A percentile compares a stretch with the other conserved stretches of the same genome.
Evolutionary conservation across 2,797 vertebrate genomes (phyloP).

Genomic region (Paratrypauchen microcephalus): DNA sequence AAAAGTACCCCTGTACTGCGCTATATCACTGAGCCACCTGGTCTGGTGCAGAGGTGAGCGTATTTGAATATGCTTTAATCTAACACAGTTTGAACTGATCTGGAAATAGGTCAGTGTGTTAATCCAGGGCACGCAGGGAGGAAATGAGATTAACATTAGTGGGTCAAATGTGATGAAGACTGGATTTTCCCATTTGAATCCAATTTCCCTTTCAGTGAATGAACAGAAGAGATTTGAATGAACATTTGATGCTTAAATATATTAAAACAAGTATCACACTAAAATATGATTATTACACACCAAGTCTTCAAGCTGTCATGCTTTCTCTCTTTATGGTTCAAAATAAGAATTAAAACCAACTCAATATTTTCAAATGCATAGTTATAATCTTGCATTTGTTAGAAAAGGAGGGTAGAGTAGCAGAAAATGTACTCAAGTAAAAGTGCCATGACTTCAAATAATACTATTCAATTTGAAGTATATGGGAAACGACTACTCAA

Average conservation of each 20-base stretch:
- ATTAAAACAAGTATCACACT: too few relatives aligned
- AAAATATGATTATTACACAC: too few relatives aligned
- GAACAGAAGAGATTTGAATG: background rate
- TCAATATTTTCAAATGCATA: too few relatives aligned
- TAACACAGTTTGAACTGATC: background rate
- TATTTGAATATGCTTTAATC: background rate
- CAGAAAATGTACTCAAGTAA: too few relatives aligned
- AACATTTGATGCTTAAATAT: background rate
- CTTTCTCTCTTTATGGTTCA: background rate
- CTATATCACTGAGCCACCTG: too few relatives aligned
- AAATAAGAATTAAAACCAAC: background rate
- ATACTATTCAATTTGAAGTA: too few relatives aligned
- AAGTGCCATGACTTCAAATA: too few relatives aligned
- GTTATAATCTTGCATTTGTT: background rate
- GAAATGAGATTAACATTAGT: background rate
- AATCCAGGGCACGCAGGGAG: background rate
- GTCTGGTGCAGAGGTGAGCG: background rate
- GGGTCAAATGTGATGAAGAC: background rate
- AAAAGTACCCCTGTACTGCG: too few relatives aligned
- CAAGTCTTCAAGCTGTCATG: too few relatives aligned
- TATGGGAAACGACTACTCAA: too few relatives aligned
- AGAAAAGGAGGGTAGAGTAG: too few relatives aligned
- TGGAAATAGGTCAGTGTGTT: slow-evolving; percentile 4
- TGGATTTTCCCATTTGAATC: background rate
- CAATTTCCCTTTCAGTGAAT: background rate